These are phyloP conservation scores for Steinernema scapterisci DNA, from an alignment of 2,888 invertebrate species.

Conservation along the genomic window DNA sequence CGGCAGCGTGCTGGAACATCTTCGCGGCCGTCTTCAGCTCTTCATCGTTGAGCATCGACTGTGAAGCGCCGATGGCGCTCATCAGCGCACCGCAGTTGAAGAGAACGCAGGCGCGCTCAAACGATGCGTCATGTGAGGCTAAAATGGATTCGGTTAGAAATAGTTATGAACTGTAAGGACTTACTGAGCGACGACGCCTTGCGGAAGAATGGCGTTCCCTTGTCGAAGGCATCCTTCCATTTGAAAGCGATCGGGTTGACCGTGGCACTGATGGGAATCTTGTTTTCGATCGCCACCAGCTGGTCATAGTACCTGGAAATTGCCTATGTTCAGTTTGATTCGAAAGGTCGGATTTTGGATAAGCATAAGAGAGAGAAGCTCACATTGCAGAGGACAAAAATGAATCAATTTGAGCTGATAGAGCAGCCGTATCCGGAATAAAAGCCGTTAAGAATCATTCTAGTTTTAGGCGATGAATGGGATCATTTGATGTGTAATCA, in stretches of 20 bases:
- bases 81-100: conserved; percentile 95
- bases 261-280: conserved; percentile 90
- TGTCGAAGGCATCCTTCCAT: conserved; percentile 99
- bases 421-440: too few species aligned
- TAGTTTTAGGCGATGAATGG: too few species aligned
- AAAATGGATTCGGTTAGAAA: conserved; percentile 26
- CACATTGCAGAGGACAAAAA: too few species aligned
- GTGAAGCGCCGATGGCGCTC: conserved; percentile 75
- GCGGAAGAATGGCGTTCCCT: conserved; percentile 88
- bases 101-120: conserved; percentile 89
- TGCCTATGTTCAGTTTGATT: too few species aligned
- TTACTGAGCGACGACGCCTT: conserved; percentile 86
- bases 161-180: conserved; percentile 58
- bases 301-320: conserved; percentile 90
- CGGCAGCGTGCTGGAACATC: conserved; percentile 78
- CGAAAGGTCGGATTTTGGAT: too few species aligned
- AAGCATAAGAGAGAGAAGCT: too few species aligned
- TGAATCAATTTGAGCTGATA: too few species aligned
- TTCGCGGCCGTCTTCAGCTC: conserved; percentile 89
- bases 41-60: conserved; percentile 85
- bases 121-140: conserved; percentile 75
- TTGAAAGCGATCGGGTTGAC: conserved; percentile 84
- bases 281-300: conserved; percentile 85
- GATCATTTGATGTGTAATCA: too few species aligned
- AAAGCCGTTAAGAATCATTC: too few species aligned